These are phyloP conservation scores for Sinocyclocheilus grahami DNA, from an alignment of 2,113 vertebrate genomes.

Conservation along the genomic window DNA sequence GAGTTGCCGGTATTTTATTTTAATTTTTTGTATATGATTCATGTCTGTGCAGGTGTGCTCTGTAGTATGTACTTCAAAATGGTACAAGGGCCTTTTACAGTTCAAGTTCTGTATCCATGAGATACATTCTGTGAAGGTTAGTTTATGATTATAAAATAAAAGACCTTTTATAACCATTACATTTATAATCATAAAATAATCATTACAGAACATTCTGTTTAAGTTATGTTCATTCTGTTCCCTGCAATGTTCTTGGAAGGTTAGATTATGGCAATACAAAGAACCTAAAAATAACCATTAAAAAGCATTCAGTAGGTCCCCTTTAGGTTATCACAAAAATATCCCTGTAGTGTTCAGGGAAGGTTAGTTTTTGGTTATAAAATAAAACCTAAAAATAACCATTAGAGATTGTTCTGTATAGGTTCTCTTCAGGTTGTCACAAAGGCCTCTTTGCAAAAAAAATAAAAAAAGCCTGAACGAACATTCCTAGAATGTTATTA, in stretches of 20 bases:
- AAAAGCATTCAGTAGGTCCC: background rate
- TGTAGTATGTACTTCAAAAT: background rate
- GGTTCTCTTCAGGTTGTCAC: background rate
- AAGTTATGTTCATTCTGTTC: background rate
- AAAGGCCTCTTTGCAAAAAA: background rate
- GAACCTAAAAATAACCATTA: background rate
- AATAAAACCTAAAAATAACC: background rate
- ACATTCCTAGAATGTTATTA: background rate
- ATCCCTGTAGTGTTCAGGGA: background rate
- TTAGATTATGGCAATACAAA: background rate
- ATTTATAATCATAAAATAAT: background rate
- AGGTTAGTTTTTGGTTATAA: background rate
- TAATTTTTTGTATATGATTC: background rate
- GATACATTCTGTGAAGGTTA: constrained; percentile 5
- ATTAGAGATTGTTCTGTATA: background rate
- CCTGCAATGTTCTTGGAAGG: background rate
- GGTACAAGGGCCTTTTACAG: background rate
- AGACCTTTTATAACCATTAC: background rate
- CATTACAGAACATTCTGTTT: background rate
- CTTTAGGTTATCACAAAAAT: background rate
- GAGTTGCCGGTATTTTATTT: too few relatives aligned
- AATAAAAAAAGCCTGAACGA: background rate
- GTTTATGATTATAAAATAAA: background rate
- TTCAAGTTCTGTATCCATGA: background rate
- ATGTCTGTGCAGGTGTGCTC: constrained; percentile 12